Evolutionary conservation across 2,888 invertebrate genomes (phyloP).

Genomic region (Gortyna flavago): DNA sequence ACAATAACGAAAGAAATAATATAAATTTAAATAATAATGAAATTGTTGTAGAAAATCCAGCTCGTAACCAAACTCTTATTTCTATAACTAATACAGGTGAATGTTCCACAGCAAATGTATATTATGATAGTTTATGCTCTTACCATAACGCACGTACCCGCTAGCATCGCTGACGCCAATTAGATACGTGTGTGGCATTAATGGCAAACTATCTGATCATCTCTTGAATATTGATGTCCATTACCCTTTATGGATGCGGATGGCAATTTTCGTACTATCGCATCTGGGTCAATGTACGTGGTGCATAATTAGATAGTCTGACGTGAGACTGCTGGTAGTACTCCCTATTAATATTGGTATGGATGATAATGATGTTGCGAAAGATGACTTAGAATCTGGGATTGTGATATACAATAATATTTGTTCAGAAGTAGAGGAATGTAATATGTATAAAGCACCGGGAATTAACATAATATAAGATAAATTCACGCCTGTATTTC

Average conservation of each 20-base stretch:
- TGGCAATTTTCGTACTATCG: slow-evolving; percentile 56
- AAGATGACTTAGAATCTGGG: not conserved
- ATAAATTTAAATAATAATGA: not conserved
- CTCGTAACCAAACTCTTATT: not conserved
- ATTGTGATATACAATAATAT: not conserved
- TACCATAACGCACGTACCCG: slow-evolving; percentile 53
- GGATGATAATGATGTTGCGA: not conserved
- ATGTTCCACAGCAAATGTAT: slow-evolving; percentile 20
- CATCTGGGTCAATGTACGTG: slow-evolving; percentile 69
- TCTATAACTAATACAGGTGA: slow-evolving; percentile 37
- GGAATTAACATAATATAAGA: not conserved
- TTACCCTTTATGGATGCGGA: slow-evolving; percentile 58
- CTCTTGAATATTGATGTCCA: slow-evolving; percentile 73
- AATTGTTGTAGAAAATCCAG: not conserved
- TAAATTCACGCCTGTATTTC: not conserved
- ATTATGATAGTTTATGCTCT: slow-evolving; percentile 32
- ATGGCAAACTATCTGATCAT: slow-evolving; percentile 63
- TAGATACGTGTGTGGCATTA: slow-evolving; percentile 75
- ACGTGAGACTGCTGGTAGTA: slow-evolving; percentile 39
- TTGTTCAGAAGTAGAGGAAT: not conserved
- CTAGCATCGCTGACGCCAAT: slow-evolving; percentile 69
- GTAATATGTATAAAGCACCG: not conserved
- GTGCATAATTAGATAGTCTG: slow-evolving; percentile 56
- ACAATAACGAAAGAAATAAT: not conserved
- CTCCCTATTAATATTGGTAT: slow-evolving; percentile 15